Conservation (phyloP, 2,888 invertebrate genomes). For the Nomada goodeniana region DNA sequence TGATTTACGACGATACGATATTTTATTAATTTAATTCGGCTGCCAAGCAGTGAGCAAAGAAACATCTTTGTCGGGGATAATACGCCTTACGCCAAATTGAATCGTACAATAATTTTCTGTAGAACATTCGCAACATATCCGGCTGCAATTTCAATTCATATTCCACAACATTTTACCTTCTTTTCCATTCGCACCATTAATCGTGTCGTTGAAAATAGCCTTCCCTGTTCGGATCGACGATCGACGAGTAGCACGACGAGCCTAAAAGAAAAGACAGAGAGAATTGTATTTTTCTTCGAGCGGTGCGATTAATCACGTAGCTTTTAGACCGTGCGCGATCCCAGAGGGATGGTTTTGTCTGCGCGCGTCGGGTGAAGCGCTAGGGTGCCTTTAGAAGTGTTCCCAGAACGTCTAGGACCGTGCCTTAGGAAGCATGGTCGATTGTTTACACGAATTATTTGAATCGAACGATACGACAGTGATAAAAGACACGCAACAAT, state of each 20-base stretch:
- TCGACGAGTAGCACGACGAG: conserved; percentile 30
- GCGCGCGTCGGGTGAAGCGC: conserved; percentile 41
- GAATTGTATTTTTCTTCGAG: conserved; percentile 65
- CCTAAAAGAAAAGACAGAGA: conserved; percentile 44
- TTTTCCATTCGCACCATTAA: not conserved
- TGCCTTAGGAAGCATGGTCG: conserved; percentile 78
- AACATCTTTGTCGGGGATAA: no score
- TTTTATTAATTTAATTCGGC: no score
- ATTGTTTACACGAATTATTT: conserved; percentile 18
- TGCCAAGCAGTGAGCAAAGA: no score
- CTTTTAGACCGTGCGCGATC: conserved; percentile 10
- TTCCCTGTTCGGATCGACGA: conserved; percentile 1
- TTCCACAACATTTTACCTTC: no score
- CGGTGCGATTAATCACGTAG: conserved; percentile 53
- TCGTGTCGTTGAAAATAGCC: not conserved
- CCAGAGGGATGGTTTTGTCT: not conserved
- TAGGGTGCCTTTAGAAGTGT: conserved; percentile 81
- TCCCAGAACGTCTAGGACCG: conserved; percentile 76
- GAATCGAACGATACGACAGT: conserved; percentile 2
- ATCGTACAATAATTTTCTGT: no score
- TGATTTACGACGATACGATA: conserved; percentile 55
- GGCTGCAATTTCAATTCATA: no score
- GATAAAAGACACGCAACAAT: not conserved
- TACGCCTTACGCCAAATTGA: no score
- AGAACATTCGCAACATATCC: no score